phyloP scores from a whole-genome alignment of 2,113 vertebrate genomes.

The Amblyornis subalaris region DNA sequence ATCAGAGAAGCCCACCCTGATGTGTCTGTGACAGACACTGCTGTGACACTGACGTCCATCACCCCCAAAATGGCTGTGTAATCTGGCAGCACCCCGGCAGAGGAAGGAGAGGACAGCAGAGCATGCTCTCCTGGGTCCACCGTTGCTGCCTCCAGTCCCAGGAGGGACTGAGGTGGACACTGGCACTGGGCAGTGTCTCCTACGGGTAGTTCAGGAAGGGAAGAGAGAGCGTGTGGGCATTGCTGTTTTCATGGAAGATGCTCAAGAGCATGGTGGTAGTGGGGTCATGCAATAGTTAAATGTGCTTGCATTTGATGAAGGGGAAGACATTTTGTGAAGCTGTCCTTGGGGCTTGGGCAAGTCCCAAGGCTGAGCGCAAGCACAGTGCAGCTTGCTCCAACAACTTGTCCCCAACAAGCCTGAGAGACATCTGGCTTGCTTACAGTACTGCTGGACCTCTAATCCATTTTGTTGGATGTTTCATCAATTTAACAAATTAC shows the following conservation, averaged over 20 bases:
- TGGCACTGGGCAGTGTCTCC: background rate
- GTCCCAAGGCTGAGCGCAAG: accelerated
- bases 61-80: background rate
- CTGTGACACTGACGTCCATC: accelerated
- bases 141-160: background rate
- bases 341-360: background rate
- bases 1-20: background rate
- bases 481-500: background rate
- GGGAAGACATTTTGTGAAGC: background rate
- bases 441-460: background rate
- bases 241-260: background rate
- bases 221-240: background rate
- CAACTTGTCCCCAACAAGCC: background rate
- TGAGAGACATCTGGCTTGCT: background rate
- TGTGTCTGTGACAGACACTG: background rate
- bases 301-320: background rate
- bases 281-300: background rate
- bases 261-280: accelerated
- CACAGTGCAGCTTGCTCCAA: background rate
- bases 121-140: background rate
- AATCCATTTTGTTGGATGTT: background rate
- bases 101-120: background rate
- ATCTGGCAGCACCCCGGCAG: background rate
- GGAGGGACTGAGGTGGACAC: background rate
- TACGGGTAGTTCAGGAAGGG: accelerated